Evolutionary conservation across 53 echinoderm and acorn worm genomes (phyloP).

Genomic region (Echinarachnius parma): DNA sequence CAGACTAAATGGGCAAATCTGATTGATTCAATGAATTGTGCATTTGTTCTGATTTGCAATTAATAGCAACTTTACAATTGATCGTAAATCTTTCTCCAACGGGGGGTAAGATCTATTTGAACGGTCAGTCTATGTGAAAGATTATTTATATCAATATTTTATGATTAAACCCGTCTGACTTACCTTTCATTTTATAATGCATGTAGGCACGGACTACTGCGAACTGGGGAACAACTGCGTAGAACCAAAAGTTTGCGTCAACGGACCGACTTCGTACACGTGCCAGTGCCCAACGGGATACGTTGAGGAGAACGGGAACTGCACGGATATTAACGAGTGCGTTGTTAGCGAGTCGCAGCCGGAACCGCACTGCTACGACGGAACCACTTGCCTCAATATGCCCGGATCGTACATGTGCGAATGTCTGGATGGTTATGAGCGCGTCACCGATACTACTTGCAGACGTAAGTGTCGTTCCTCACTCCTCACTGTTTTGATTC

Average conservation of each 20-base stretch:
- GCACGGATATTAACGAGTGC: constrained; percentile 86
- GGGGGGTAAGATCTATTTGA: background rate
- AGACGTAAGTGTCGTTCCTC: constrained; percentile 86
- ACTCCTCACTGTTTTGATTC: too few relatives aligned
- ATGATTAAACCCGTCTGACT: too few relatives aligned
- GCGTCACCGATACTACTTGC: constrained; percentile 68
- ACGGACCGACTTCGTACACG: constrained; percentile 54
- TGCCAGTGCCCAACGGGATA: constrained; percentile 82
- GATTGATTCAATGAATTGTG: too few relatives aligned
- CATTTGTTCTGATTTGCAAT: too few relatives aligned
- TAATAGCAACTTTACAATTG: too few relatives aligned
- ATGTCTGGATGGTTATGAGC: constrained; percentile 72
- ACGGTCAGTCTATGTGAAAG: background rate
- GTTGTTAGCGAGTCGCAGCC: constrained; percentile 27
- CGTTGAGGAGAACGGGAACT: constrained; percentile 56
- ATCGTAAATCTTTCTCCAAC: too few relatives aligned
- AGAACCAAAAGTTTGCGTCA: constrained; percentile 70
- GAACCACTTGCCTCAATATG: constrained; percentile 75
- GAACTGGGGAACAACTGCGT: constrained; percentile 61
- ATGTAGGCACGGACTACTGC: constrained; percentile 84
- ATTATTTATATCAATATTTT: too few relatives aligned
- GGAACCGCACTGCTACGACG: constrained; percentile 65
- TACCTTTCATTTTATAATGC: too few relatives aligned
- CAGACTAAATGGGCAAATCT: too few relatives aligned
- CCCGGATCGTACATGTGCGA: constrained; percentile 72